phyloP scores from a whole-genome alignment of 53 echinoderm and acorn worm genomes.

The Mesocentrotus franciscanus region DNA sequence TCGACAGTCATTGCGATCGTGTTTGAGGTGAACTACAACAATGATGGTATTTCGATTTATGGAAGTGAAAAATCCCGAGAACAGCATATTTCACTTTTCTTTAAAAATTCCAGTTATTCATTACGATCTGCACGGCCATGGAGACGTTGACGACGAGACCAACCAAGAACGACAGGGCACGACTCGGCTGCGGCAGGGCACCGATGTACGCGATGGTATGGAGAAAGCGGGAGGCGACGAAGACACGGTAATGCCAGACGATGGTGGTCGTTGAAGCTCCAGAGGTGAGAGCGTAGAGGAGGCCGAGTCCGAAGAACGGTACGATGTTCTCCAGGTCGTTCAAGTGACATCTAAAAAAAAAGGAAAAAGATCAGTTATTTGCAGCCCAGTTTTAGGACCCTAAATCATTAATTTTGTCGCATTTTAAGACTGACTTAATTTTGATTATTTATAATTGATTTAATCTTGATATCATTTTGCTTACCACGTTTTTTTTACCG shows the following conservation, averaged over 20 bases:
- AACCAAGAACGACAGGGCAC: conserved; percentile 65
- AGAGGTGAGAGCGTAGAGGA: conserved; percentile 77
- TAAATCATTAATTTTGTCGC: neutral
- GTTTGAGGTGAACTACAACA: too few species aligned
- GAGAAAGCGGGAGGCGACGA: conserved; percentile 75
- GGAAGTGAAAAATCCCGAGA: too few species aligned
- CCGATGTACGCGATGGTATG: conserved; percentile 81
- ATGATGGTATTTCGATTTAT: too few species aligned
- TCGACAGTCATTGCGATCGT: too few species aligned
- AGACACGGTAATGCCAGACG: conserved; percentile 77
- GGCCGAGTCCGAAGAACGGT: conserved; percentile 79
- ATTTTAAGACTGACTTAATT: too few species aligned
- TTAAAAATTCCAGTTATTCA: conserved; percentile 28
- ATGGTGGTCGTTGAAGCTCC: conserved; percentile 67
- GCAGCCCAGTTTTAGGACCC: neutral
- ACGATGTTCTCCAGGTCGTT: conserved; percentile 94
- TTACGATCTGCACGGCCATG: conserved; percentile 74
- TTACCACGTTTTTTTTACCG: too few species aligned
- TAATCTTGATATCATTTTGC: too few species aligned
- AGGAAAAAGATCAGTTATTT: neutral
- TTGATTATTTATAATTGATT: too few species aligned
- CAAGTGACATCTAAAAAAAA: conserved; percentile 73
- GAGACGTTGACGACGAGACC: conserved; percentile 74
- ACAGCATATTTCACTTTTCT: too few species aligned
- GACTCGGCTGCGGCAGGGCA: conserved; percentile 79